Base-by-base conservation (phyloP, 2,113 vertebrate species). In the Falcunculus frontatus region DNA sequence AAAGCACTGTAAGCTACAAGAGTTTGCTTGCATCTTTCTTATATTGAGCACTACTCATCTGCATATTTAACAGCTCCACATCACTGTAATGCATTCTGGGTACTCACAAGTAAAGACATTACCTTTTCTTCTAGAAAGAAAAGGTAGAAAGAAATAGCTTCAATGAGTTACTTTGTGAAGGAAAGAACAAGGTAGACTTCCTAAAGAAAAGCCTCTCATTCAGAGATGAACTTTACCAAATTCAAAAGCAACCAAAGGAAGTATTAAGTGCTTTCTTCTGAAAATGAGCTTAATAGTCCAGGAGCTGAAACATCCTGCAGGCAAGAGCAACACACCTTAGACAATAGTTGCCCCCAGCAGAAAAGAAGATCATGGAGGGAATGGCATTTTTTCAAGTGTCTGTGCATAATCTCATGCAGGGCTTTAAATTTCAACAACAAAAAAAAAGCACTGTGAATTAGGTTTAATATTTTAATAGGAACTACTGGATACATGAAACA, bases 141-240 rank as follows among this genome's bases (percentile, higher is more conserved):
- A 87, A 91, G 32, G 59, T 63, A 65, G 32, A 85, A 95, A 90
- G 88, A 89, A 96, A 78, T 29, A 87, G 49, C 46, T 92, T 73
- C 65, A 79, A 10, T 84, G 46, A 63, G 22, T 57, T 70, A 65
- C 65, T 83, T 57, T 78, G 80, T 78, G 56, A 77, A 59, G 52
- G 27, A 81, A 92, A 80, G 91, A 95, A 95, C 56, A 84, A 95
- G 86, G 76, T 21, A 90, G 69, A 84, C 64, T 78, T 93, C 53
- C 91, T 87, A 81, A 52, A 93, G 90, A 95, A 94, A 88, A 53
- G 68, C 32, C 20, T 82, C 77, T 75, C 63, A 79, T 67, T 87
- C 64, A 84, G 60, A 78, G 42, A 89, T 83, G 46, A 91, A 46
- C 87, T 95, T 86, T 47, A 86, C 20, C 68, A 60, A 90, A 81